Conservation (phyloP, 1,140 invertebrate genomes). For the Cryptotermes secundus region DNA sequence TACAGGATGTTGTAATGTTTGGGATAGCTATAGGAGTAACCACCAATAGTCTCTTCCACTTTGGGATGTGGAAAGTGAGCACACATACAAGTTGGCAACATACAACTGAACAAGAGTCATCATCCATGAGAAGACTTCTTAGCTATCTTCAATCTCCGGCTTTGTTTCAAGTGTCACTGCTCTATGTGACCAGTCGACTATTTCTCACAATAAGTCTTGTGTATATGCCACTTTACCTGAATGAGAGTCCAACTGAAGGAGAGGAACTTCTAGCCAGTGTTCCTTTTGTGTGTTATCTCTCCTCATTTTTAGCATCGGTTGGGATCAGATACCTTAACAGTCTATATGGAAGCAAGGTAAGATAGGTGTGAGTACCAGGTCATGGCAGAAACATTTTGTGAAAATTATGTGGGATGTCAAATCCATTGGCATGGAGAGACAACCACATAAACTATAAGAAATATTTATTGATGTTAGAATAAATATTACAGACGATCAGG, state of each 20-base stretch:
- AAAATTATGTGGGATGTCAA: no score
- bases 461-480: no score
- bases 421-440: no score
- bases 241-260: conserved; percentile 65
- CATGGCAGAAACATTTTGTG: no score
- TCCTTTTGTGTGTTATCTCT: conserved; percentile 80
- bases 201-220: conserved; percentile 82
- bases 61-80: conserved; percentile 38
- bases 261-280: conserved; percentile 77
- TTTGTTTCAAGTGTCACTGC: conserved; percentile 47
- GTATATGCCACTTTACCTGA: conserved; percentile 84
- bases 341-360: conserved; percentile 55
- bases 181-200: conserved; percentile 80
- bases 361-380: neutral
- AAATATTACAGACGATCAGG: no score
- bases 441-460: no score
- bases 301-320: conserved; percentile 80
- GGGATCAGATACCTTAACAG: conserved; percentile 68
- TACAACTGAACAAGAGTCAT: neutral
- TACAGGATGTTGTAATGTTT: conserved; percentile 59
- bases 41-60: conserved; percentile 59
- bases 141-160: conserved; percentile 50
- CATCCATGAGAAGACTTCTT: neutral
- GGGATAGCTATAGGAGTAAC: conserved; percentile 56
- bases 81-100: neutral